Evolutionary conservation across 2,888 invertebrate genomes (phyloP).

Genomic region (Meganola albula): DNA sequence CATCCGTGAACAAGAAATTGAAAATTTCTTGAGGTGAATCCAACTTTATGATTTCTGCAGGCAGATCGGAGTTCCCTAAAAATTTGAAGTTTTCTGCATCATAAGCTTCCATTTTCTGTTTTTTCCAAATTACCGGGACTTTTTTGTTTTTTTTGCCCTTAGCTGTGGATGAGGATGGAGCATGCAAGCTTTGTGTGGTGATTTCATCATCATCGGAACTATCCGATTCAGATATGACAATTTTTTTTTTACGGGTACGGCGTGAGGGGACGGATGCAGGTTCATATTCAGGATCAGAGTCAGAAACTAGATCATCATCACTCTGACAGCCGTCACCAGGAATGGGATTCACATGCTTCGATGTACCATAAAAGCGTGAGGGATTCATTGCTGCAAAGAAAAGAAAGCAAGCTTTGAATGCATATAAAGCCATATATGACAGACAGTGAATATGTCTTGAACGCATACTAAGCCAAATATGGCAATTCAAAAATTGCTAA

Average conservation of each 20-base stretch:
- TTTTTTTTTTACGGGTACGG: slow-evolving; percentile 3
- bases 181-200: neutral
- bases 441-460: neutral
- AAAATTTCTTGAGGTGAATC: slow-evolving; percentile 10
- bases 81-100: slow-evolving; percentile 9
- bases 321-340: slow-evolving; percentile 5
- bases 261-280: neutral
- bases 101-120: slow-evolving; percentile 5
- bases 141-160: neutral
- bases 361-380: slow-evolving; percentile 5
- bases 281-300: slow-evolving; percentile 2
- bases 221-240: slow-evolving; percentile 6
- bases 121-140: slow-evolving; percentile 5
- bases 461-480: slow-evolving; percentile 12
- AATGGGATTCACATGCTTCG: slow-evolving; percentile 6
- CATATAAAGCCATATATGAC: slow-evolving; percentile 12
- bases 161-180: neutral
- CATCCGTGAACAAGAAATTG: slow-evolving; percentile 11
- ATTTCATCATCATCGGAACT: slow-evolving; percentile 2
- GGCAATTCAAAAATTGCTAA: slow-evolving; percentile 1
- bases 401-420: slow-evolving; percentile 2
- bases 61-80: slow-evolving; percentile 5
- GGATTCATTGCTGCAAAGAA: slow-evolving; percentile 8
- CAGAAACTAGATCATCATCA: slow-evolving; percentile 6
- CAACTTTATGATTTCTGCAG: slow-evolving; percentile 6